Percentiles rank a stretch among this genome's conserved stretches.
phyloP scores from a whole-genome alignment of 2,797 vertebrate genomes.

The Pipistrellus kuhlii region DNA sequence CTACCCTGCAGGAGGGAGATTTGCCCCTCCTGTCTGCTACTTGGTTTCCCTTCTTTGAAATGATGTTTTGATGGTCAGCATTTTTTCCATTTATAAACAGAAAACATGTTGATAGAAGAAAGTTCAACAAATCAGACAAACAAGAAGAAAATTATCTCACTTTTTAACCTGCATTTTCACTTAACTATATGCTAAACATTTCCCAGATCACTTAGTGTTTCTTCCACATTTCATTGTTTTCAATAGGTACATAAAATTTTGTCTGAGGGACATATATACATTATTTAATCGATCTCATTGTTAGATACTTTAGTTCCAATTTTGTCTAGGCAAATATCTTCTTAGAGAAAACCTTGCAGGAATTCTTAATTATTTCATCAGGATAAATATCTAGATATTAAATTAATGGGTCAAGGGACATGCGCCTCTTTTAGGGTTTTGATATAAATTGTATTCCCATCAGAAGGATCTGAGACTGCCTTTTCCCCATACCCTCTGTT shows the following conservation, averaged over 20 bases:
- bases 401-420: slow-evolving; percentile 1
- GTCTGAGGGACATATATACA: neutral
- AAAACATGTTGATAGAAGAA: slow-evolving; percentile 39
- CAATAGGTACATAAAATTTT: slow-evolving; percentile 15
- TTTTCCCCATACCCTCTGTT: neutral
- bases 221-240: slow-evolving; percentile 30
- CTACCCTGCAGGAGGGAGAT: neutral
- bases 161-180: slow-evolving; percentile 49
- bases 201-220: slow-evolving; percentile 11
- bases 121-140: slow-evolving; percentile 43
- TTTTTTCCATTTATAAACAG: slow-evolving; percentile 23
- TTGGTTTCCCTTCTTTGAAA: slow-evolving; percentile 57
- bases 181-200: neutral
- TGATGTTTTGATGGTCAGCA: slow-evolving; percentile 36
- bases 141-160: slow-evolving; percentile 49
- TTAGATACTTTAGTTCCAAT: neutral
- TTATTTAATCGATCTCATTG: neutral
- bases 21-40: neutral
- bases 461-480: neutral
- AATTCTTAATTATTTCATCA: slow-evolving; percentile 54
- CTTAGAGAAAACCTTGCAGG: neutral
- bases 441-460: neutral
- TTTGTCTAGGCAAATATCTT: slow-evolving; percentile 18
- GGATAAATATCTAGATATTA: slow-evolving; percentile 53
- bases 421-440: slow-evolving; percentile 12